Percentiles rank a stretch among this genome's conserved stretches.
Evolutionary conservation across 2,888 invertebrate genomes (phyloP).

Genomic region (Ferdinandea cuprea): DNA sequence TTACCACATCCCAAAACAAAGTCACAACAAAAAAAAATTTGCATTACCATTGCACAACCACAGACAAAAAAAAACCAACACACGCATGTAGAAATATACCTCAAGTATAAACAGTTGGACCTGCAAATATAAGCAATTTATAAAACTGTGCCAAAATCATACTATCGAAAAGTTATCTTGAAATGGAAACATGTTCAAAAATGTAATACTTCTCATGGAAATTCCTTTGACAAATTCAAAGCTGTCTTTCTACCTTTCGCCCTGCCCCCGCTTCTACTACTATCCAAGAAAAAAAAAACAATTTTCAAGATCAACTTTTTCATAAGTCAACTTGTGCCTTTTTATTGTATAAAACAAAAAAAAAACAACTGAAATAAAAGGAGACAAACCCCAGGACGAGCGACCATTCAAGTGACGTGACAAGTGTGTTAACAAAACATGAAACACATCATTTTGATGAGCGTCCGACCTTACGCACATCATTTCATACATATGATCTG

Average conservation of each 20-base stretch:
- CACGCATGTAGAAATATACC: constrained; percentile 60
- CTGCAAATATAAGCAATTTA: constrained; percentile 66
- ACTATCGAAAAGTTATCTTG: constrained; percentile 65
- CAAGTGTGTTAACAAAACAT: too few relatives aligned
- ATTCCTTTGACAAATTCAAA: neutral
- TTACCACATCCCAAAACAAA: constrained; percentile 45
- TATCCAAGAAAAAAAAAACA: constrained; percentile 35
- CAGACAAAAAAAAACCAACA: constrained; percentile 4
- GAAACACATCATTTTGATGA: neutral
- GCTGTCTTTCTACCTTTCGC: constrained; percentile 2
- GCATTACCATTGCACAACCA: constrained; percentile 9
- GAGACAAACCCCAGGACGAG: constrained; percentile 42
- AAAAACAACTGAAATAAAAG: constrained; percentile 22
- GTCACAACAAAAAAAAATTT: constrained; percentile 23
- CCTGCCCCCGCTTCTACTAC: neutral
- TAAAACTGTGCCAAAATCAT: constrained; percentile 68
- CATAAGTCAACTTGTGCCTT: constrained; percentile 75
- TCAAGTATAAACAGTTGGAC: constrained; percentile 70
- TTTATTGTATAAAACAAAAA: constrained; percentile 66
- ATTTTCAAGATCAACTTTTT: constrained; percentile 59
- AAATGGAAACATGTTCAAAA: constrained; percentile 38
- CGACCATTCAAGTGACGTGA: neutral
- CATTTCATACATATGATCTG: constrained; percentile 76
- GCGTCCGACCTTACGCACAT: constrained; percentile 51
- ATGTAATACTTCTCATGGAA: neutral